Base-by-base conservation (phyloP, 2,888 invertebrate species). In the Tetragonisca angustula region DNA sequence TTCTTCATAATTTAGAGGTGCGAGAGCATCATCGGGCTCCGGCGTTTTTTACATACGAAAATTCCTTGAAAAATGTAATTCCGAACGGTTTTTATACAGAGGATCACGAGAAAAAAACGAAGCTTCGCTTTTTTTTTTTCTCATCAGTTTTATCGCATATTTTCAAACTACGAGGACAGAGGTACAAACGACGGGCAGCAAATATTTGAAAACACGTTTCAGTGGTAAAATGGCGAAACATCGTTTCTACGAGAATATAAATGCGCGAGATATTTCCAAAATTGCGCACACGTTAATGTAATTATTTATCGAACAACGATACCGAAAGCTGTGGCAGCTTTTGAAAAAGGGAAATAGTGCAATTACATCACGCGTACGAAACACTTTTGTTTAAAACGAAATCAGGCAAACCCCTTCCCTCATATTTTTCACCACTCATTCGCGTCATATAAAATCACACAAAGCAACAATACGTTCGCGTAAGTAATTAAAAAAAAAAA, bases 1-100 rank as follows among this genome's bases (percentile, higher is more conserved):
- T 75, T 71, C 54, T 62, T 82, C 82, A 71, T 83, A 83, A 83
- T 82, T 83, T 68, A 75, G 71, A 72, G 49, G 49, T 61, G 61
- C 54, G 32, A 71, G 62, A 73, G 52, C 75, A 50, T 67, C 70
- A 19, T n/a, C n/a, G n/a, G 70, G 27, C 52, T 13, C 15, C 27
- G 27, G 61, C 4, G 71, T 50, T 83, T 82, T 82, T 82, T 81
- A 61, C 75, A 67, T 71, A 24, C 71, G 24, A 59, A 61, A 81
- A 72, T 54, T 72, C 54, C 83, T 49, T 61, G 36, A 54, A 68
- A 71, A 82, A 67, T 27, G 71, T 67, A 67, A 54, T 59, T 56
- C 27, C 43, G 54, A 61, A 76, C 61, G 13, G 24, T 61, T 21
- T 52, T 21, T 43, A 19, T 36, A 21, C 27, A 36, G 6, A 17